Evolutionary conservation across 2,888 invertebrate genomes (phyloP).

Genomic region (Antheraea assamensis): DNA sequence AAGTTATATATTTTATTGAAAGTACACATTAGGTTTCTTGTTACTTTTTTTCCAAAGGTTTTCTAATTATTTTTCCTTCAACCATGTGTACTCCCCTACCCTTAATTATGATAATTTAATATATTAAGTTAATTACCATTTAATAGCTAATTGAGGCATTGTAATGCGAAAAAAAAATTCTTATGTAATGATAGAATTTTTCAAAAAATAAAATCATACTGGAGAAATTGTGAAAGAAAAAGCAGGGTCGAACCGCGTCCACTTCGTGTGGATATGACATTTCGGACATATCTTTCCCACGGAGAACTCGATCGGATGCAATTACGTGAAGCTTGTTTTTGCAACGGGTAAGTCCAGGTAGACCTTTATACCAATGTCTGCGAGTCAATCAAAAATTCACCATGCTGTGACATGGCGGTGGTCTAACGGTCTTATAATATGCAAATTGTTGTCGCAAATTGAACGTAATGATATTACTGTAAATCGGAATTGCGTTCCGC

Average conservation of each 20-base stretch:
- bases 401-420: constrained; percentile 48
- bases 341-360: constrained; percentile 51
- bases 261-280: constrained; percentile 57
- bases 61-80: neutral
- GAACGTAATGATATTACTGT: constrained; percentile 35
- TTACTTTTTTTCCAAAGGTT: neutral
- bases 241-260: constrained; percentile 12
- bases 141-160: neutral
- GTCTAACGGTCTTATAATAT: constrained; percentile 45
- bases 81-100: neutral
- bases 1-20: neutral
- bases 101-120: neutral
- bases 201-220: neutral
- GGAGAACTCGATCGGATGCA: constrained; percentile 57
- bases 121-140: neutral
- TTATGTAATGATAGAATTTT: neutral
- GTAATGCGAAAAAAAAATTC: neutral
- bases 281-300: constrained; percentile 77
- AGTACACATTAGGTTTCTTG: neutral
- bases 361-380: constrained; percentile 42
- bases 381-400: constrained; percentile 52
- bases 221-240: constrained; percentile 16
- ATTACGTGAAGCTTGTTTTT: constrained; percentile 67
- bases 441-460: constrained; percentile 40
- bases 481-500: constrained; percentile 21